phyloP scores from a whole-genome alignment of 2,797 vertebrate species.

The Falco concolor region DNA sequence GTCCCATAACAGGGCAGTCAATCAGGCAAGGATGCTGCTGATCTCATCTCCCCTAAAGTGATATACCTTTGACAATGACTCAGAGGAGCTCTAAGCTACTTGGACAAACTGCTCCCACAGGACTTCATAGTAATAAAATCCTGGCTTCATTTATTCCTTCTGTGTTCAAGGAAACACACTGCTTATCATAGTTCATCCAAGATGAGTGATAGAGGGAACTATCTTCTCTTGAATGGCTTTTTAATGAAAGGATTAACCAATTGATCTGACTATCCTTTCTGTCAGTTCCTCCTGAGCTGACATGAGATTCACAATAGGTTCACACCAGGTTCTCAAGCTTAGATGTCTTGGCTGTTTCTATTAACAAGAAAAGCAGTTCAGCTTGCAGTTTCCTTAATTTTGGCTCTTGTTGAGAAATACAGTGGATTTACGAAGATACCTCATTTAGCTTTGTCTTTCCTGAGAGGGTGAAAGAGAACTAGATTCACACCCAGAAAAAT shows the following conservation, averaged over 20 bases:
- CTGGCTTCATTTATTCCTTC: neutral
- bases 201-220: constrained; percentile 3
- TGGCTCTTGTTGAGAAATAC: neutral
- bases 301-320: neutral
- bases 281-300: neutral
- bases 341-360: neutral
- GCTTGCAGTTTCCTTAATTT: neutral
- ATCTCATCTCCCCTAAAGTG: neutral
- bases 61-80: neutral
- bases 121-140: neutral
- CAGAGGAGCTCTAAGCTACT: neutral
- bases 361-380: neutral
- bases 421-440: neutral
- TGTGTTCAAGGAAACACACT: neutral
- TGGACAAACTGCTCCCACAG: neutral
- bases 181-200: neutral
- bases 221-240: neutral
- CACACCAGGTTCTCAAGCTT: neutral
- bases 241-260: constrained; percentile 14
- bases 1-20: neutral
- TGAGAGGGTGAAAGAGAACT: neutral
- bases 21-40: neutral
- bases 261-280: constrained; percentile 13
- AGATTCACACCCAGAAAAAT: neutral
- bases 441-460: neutral